Evolutionary conservation across 2,797 vertebrate species (phyloP).

Genomic region (Halcyon smyrnensis): DNA sequence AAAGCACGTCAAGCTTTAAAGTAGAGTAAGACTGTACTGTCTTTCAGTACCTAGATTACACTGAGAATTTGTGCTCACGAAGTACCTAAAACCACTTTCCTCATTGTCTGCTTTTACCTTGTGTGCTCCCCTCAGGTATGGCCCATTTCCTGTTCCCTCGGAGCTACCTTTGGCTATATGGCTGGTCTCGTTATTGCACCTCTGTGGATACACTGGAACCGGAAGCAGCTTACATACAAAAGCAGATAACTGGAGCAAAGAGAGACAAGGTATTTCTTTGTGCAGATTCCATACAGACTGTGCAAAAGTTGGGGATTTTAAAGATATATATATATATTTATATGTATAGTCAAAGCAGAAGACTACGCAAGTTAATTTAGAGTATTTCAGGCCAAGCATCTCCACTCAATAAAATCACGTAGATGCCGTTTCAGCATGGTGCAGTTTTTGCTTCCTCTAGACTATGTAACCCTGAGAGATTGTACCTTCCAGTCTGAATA

Average conservation of each 20-base stretch:
- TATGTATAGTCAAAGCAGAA: constrained; percentile 66
- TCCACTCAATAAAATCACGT: constrained; percentile 65
- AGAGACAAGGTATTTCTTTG: constrained; percentile 75
- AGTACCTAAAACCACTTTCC: constrained; percentile 47
- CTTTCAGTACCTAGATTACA: constrained; percentile 62
- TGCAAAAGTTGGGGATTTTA: constrained; percentile 64
- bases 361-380: constrained; percentile 32
- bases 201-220: constrained; percentile 94
- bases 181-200: constrained; percentile 90
- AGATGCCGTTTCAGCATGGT: constrained; percentile 63
- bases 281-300: constrained; percentile 78
- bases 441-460: constrained; percentile 78
- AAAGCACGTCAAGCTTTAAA: constrained; percentile 75
- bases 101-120: constrained; percentile 44
- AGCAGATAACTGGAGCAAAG: constrained; percentile 87
- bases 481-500: constrained; percentile 82
- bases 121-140: constrained; percentile 85
- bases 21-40: constrained; percentile 40
- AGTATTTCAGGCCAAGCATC: constrained; percentile 67
- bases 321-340: not conserved
- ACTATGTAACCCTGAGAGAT: constrained; percentile 85
- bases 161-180: constrained; percentile 89
- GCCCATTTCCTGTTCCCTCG: constrained; percentile 96
- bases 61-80: constrained; percentile 71
- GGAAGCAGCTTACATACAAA: constrained; percentile 96